Percentiles rank a stretch among this genome's conserved stretches.
Conservation (phyloP, 2,113 vertebrate species). For the Marmota flaviventris region DNA sequence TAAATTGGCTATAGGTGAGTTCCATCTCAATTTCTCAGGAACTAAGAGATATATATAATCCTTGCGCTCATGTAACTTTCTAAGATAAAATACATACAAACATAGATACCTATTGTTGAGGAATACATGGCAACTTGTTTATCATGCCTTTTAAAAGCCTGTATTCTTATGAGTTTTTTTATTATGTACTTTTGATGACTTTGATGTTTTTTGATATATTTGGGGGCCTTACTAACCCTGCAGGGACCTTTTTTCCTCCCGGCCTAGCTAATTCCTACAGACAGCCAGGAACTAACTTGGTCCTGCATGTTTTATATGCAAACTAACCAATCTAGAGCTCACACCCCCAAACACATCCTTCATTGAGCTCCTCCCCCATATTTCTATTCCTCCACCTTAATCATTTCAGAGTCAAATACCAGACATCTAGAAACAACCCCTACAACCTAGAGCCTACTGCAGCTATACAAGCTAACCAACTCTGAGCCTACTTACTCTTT, state of each 20-base stretch:
- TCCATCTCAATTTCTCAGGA: conserved; percentile 16
- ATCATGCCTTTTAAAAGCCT: not conserved
- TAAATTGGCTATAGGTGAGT: not conserved
- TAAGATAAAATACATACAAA: conserved; percentile 21
- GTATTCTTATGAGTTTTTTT: not conserved
- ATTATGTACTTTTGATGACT: not conserved
- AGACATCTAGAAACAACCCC: not conserved
- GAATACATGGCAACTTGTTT: not conserved
- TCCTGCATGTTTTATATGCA: not conserved
- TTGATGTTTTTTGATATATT: not conserved
- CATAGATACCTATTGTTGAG: conserved; percentile 25
- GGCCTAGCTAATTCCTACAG: not conserved
- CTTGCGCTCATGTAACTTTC: not conserved
- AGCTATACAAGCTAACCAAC: not conserved
- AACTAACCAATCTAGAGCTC: not conserved
- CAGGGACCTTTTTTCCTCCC: not conserved
- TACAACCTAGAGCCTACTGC: not conserved
- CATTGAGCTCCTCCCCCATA: not conserved
- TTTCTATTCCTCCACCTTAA: not conserved
- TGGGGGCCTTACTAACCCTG: not conserved
- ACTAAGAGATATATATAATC: not conserved
- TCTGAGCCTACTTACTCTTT: not conserved
- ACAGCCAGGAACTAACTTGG: not conserved
- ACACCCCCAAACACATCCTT: not conserved
- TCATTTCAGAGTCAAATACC: not conserved